Conservation (phyloP, 1,140 invertebrate species). For the Brachionus sp. region DNA sequence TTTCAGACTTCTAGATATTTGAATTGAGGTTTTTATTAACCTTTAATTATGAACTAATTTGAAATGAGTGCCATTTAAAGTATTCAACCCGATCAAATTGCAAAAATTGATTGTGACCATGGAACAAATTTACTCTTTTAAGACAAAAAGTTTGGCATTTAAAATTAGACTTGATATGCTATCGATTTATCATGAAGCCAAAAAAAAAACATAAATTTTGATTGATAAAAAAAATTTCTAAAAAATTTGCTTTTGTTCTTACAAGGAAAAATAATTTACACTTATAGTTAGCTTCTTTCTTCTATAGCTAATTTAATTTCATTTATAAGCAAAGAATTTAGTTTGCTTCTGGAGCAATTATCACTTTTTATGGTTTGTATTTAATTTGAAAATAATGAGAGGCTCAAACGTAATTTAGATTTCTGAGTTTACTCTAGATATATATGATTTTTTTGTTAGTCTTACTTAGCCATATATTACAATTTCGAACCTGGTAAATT, state of each 20-base stretch:
- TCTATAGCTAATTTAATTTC: not conserved
- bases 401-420: not conserved
- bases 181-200: not conserved
- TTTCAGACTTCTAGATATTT: not conserved
- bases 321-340: not conserved
- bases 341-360: not conserved
- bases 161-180: not conserved
- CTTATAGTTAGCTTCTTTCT: not conserved
- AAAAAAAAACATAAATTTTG: not conserved
- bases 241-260: not conserved
- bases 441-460: not conserved
- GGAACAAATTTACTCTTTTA: not conserved
- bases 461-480: not conserved
- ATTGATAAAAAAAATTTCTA: not conserved
- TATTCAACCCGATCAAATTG: not conserved
- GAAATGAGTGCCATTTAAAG: not conserved
- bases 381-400: not conserved
- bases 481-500: not conserved
- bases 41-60: conserved; percentile 2
- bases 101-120: not conserved
- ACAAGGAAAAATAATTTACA: not conserved
- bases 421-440: not conserved
- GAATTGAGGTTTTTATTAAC: not conserved
- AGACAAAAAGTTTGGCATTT: not conserved
- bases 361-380: not conserved